Evolutionary conservation across 2,113 vertebrate species (phyloP).

Genomic region (Apaloderma vittatum): DNA sequence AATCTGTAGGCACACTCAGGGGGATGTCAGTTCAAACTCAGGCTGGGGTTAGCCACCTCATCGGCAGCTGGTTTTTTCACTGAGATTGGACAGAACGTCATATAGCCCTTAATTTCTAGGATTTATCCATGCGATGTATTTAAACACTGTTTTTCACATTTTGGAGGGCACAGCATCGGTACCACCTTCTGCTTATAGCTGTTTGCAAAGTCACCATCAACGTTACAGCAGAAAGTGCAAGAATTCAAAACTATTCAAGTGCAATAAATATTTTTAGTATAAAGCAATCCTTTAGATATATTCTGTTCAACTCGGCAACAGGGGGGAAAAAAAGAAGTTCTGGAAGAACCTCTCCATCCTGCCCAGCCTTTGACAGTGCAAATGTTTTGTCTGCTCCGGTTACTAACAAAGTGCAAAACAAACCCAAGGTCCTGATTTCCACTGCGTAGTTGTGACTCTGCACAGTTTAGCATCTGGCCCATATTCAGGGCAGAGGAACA

Average conservation of each 20-base stretch:
- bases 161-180: background rate
- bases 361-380: background rate
- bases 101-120: background rate
- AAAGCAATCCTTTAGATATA: background rate
- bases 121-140: background rate
- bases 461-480: background rate
- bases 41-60: background rate
- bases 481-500: background rate
- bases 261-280: background rate
- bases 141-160: background rate
- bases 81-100: background rate
- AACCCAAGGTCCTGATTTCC: background rate
- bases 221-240: background rate
- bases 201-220: background rate
- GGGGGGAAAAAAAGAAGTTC: background rate
- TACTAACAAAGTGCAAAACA: background rate
- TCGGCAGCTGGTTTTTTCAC: background rate
- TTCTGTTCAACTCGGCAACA: background rate
- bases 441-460: background rate
- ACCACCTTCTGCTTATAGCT: background rate
- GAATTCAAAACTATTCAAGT: background rate
- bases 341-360: background rate
- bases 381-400: background rate
- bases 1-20: rapidly evolving
- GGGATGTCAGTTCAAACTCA: background rate